phyloP scores from a whole-genome alignment of 2,888 invertebrate genomes.

The Orthosia gracilis region DNA sequence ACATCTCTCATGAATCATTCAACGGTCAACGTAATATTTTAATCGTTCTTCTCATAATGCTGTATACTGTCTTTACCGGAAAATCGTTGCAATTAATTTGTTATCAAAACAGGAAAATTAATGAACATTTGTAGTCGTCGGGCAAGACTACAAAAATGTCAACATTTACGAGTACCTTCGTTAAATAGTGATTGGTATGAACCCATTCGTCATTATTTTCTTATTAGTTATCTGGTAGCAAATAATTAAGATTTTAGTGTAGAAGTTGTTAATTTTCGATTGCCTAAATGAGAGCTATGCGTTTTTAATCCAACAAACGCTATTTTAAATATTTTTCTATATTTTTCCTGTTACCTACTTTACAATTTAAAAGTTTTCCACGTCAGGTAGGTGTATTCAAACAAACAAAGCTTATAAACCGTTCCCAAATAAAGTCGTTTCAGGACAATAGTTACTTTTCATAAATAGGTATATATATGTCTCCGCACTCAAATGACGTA shows the following conservation, averaged over 20 bases:
- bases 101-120: conserved; percentile 57
- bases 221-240: conserved; percentile 4
- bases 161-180: conserved; percentile 5
- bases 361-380: conserved; percentile 7
- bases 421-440: conserved; percentile 18
- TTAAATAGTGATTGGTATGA: background rate
- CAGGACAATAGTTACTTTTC: conserved; percentile 24
- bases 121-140: conserved; percentile 16
- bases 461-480: conserved; percentile 42
- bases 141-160: conserved; percentile 20
- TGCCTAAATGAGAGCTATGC: background rate
- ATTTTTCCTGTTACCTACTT: conserved; percentile 23
- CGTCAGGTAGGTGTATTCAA: background rate
- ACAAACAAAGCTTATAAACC: conserved; percentile 24
- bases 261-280: background rate
- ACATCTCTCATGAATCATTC: conserved; percentile 37
- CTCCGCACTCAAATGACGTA: conserved; percentile 37
- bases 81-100: conserved; percentile 29
- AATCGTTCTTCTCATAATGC: conserved; percentile 28
- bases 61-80: conserved; percentile 54
- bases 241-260: no score
- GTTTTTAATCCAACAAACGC: conserved; percentile 3
- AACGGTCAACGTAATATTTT: conserved; percentile 34
- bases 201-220: conserved; percentile 8
- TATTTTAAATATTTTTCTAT: conserved; percentile 1